Percentiles rank a stretch among this genome's conserved stretches.
Evolutionary conservation across 23 tunicate genomes (phyloP).

Genomic region (Ciona savignyi): DNA sequence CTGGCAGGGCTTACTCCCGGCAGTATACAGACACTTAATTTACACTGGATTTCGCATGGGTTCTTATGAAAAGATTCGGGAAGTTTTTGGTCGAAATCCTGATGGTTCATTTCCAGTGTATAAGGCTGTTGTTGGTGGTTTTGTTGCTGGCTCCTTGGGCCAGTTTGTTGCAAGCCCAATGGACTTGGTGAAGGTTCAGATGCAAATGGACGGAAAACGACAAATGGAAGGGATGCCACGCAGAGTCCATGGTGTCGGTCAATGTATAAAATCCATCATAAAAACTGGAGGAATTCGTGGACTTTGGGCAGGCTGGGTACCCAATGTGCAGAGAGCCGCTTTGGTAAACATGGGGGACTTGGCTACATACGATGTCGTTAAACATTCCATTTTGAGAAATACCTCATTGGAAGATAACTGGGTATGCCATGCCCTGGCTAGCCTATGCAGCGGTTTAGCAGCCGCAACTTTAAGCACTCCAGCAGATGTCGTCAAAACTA

Average conservation of each 20-base stretch:
- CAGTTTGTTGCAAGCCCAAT: constrained; percentile 81
- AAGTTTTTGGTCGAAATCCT: constrained; percentile 44
- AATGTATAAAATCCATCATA: constrained; percentile 31
- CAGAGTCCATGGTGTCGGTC: constrained; percentile 41
- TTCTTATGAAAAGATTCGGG: constrained; percentile 60
- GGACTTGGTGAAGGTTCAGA: constrained; percentile 92
- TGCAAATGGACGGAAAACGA: constrained; percentile 86
- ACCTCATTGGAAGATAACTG: constrained; percentile 51
- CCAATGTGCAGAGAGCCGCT: constrained; percentile 91
- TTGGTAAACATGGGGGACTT: constrained; percentile 85
- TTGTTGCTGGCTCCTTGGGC: constrained; percentile 65
- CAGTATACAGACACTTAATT: constrained; percentile 50
- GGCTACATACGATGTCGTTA: constrained; percentile 73
- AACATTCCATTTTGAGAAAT: constrained; percentile 36
- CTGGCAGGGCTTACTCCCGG: constrained; percentile 74
- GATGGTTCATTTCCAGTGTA: constrained; percentile 68
- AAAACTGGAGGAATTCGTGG: constrained; percentile 47
- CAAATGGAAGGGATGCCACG: constrained; percentile 69
- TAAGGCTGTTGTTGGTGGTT: constrained; percentile 57
- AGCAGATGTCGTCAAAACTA: constrained; percentile 84
- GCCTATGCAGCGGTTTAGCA: constrained; percentile 55
- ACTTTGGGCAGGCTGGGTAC: constrained; percentile 78
- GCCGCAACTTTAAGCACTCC: constrained; percentile 87
- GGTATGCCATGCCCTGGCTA: constrained; percentile 50
- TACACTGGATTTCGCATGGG: constrained; percentile 79